Evolutionary conservation across 2,113 vertebrate species (phyloP).

Genomic region (Cichladusa arquata): DNA sequence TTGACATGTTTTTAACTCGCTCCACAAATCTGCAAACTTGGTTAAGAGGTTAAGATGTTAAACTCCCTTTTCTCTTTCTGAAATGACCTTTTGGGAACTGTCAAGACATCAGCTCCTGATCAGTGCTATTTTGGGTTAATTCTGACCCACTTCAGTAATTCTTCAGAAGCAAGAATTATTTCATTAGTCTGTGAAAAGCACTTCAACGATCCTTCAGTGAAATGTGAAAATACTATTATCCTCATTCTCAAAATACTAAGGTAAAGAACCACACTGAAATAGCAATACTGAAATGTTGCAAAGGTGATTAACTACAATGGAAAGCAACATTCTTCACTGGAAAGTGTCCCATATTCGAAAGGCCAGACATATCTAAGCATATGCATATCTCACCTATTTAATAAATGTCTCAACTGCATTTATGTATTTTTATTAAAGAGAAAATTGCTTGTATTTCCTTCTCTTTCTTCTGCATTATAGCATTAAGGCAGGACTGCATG

Average conservation of each 20-base stretch:
- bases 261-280: background rate
- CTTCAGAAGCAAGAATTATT: background rate
- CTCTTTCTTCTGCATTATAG: background rate
- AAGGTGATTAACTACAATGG: background rate
- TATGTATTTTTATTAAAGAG: conserved; percentile 12
- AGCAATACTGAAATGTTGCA: background rate
- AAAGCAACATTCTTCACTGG: background rate
- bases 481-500: background rate
- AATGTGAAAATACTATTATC: background rate
- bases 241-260: background rate
- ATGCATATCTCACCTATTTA: background rate
- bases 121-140: background rate
- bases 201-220: background rate
- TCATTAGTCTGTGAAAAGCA: background rate
- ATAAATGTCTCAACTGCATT: conserved; percentile 18
- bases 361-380: background rate
- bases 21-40: background rate
- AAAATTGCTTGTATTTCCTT: background rate
- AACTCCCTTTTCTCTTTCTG: background rate
- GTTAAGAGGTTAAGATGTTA: background rate
- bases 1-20: background rate
- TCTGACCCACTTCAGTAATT: background rate
- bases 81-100: background rate
- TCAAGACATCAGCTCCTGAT: background rate
- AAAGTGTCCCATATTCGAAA: background rate